A percentile compares a stretch with the other conserved stretches of the same genome.
phyloP scores from a whole-genome alignment of 2,797 vertebrate species.

The Sebastes minor region DNA sequence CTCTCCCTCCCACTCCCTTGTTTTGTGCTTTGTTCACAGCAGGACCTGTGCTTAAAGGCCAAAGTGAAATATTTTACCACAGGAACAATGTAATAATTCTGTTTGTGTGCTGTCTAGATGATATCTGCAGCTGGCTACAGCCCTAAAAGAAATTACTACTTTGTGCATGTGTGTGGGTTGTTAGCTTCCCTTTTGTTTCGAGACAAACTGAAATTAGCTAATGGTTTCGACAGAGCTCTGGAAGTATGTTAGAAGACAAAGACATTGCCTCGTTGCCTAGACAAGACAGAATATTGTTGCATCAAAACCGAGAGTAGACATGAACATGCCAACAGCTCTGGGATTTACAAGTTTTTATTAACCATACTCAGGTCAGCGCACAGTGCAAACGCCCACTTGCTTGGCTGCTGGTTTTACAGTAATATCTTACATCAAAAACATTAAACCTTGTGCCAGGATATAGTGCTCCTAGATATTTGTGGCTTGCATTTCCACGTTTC shows the following conservation, averaged over 20 bases:
- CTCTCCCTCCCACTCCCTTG: neutral
- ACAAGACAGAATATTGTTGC: neutral
- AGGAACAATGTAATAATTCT: constrained; percentile 11
- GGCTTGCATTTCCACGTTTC: neutral
- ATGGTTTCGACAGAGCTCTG: neutral
- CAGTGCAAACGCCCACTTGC: constrained; percentile 1
- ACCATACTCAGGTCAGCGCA: constrained; percentile 3
- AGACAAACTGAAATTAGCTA: neutral
- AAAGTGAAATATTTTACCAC: constrained; percentile 17
- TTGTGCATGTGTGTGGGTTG: neutral
- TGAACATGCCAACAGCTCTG: neutral
- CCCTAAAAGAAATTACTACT: neutral
- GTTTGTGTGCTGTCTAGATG: constrained; percentile 6
- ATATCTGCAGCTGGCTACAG: constrained; percentile 3
- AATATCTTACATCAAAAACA: neutral
- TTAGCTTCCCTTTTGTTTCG: neutral
- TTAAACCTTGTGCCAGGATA: neutral
- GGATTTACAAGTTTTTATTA: constrained; percentile 5
- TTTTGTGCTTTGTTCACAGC: constrained; percentile 17
- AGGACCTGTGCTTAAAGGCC: neutral
- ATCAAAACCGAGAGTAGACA: neutral
- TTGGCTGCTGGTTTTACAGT: constrained; percentile 17
- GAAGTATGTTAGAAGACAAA: constrained; percentile 2
- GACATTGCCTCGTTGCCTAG: neutral
- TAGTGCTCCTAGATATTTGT: neutral